Base-by-base conservation (phyloP, 2,888 invertebrate species). In the Luffia ferchaultella region DNA sequence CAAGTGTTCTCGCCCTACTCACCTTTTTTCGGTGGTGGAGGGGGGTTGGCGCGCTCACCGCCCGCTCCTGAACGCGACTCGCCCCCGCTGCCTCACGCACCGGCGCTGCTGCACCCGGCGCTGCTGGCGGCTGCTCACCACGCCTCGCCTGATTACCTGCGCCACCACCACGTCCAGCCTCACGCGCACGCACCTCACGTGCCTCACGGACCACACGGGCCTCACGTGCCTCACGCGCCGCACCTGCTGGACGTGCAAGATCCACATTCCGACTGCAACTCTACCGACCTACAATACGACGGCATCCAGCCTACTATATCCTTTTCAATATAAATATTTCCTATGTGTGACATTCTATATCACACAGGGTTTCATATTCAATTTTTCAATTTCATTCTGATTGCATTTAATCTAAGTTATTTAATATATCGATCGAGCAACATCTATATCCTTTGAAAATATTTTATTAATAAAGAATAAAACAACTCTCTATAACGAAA, bases 251-350 rank as follows among this genome's bases (percentile, higher is more conserved):
- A 94, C 85, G 88, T 90, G 71, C 92, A 91, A 68, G 95, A 95
- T 76, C 89, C 92, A 56, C 91, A 91, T 74, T 94, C 94, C 60
- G 95, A 95, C 85, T 94, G 95, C 87, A 95, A 94, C 86, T 92
- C 94, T 65, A 94, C 91, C 56, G 95, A 95, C 80, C 92, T 93
- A 83, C 90, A 90, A 69, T 95, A 93, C 87, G 96, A 95, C 79
- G 94, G 94, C 77, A 89, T 93, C 85, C 93, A 93, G 87, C 94
- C 95, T 90, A 93, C 95, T 89, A 95, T 96, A 93, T 95, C 95
- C 92, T 95, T 95, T 93, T 89, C 87, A 87, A 89, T 86, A 83
- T 60, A 64, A 49, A n/a, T 51, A 20, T 9, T 46, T 47, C 45
- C 15, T 16, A 48, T 57, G 54, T 45, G 53, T 57, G 57, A 46